Conservation (phyloP, 2,888 invertebrate species). For the Alloplasta piceator region DNA sequence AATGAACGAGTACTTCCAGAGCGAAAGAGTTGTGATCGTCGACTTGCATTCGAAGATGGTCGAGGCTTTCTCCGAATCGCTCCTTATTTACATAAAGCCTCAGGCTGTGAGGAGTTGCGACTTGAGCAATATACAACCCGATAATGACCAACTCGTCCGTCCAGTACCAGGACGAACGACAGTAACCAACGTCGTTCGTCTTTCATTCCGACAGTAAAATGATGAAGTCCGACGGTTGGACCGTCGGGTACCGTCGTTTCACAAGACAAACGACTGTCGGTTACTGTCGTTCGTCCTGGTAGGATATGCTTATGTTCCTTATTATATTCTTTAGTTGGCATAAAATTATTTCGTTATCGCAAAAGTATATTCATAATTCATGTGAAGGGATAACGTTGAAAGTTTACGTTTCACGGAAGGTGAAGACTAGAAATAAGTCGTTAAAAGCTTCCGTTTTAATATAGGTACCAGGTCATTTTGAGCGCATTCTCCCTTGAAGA, state of each 20-base stretch:
- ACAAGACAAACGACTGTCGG: too few species aligned
- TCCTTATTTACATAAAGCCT: constrained; percentile 47
- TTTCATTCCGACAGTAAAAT: too few species aligned
- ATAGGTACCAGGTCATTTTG: too few species aligned
- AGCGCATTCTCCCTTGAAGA: too few species aligned
- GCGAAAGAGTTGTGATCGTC: constrained; percentile 56
- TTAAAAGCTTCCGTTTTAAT: not conserved
- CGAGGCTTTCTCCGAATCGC: constrained; percentile 47
- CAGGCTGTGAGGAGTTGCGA: constrained; percentile 38
- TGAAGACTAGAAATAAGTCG: not conserved
- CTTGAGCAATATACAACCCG: constrained; percentile 53
- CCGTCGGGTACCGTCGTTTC: too few species aligned
- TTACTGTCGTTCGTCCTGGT: too few species aligned
- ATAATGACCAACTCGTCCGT: constrained; percentile 43
- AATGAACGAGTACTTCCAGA: constrained; percentile 61
- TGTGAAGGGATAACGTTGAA: not conserved
- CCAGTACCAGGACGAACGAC: too few species aligned
- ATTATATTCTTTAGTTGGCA: not conserved
- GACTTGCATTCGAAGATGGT: constrained; percentile 50
- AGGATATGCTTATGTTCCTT: too few species aligned
- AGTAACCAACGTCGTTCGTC: too few species aligned
- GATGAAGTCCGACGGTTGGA: too few species aligned
- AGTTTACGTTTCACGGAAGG: not conserved
- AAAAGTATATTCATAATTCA: not conserved
- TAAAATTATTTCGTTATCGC: not conserved